Conservation (phyloP, 2,888 invertebrate species). For the Cephus nigrinus region DNA sequence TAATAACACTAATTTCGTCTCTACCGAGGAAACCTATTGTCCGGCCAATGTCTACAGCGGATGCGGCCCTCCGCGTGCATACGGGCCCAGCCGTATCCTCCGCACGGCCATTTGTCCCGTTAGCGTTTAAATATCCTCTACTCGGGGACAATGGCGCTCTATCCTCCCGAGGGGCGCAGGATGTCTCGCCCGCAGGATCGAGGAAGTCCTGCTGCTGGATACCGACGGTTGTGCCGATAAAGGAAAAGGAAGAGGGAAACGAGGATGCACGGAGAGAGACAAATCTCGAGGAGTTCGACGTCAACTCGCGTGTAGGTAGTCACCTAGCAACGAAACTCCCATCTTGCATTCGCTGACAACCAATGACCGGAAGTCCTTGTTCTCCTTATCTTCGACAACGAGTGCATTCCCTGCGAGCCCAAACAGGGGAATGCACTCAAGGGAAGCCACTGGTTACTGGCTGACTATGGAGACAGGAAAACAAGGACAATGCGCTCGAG, state of each 20-base stretch:
- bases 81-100: background rate
- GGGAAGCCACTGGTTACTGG: background rate
- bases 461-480: slow-evolving; percentile 4
- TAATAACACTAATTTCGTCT: slow-evolving; percentile 63
- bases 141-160: background rate
- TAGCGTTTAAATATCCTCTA: slow-evolving; percentile 5
- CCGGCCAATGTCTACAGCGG: slow-evolving; percentile 53
- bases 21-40: slow-evolving; percentile 63
- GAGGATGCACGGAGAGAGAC: background rate
- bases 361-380: background rate
- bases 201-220: background rate
- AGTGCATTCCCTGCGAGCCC: slow-evolving; percentile 36
- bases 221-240: background rate
- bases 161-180: background rate
- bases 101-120: background rate
- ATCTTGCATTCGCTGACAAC: background rate
- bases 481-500: slow-evolving; percentile 14
- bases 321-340: background rate
- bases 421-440: slow-evolving; percentile 55
- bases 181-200: background rate
- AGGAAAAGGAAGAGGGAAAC: background rate
- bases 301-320: background rate
- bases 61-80: slow-evolving; percentile 45
- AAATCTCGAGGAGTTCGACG: background rate
- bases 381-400: background rate